phyloP scores from a whole-genome alignment of 2,888 invertebrate genomes.

The Oscheius onirici region DNA sequence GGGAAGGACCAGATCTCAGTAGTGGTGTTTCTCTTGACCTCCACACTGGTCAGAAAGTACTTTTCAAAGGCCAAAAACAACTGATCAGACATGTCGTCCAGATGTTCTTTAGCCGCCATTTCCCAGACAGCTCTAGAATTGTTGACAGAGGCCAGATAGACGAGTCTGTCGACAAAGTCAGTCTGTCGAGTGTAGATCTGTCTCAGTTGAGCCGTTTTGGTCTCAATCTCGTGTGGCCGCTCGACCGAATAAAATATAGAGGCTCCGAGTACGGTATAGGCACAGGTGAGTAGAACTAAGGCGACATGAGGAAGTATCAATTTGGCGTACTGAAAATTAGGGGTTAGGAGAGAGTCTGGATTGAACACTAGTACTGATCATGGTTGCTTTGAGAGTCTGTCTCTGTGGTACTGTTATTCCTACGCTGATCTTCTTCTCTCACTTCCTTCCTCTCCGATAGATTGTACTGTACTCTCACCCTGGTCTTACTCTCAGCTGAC shows the following conservation, averaged over 20 bases:
- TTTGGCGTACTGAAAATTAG: constrained; percentile 68
- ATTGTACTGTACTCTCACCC: no score
- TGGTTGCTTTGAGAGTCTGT: no score
- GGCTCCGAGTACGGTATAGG: constrained; percentile 69
- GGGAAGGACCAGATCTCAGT: constrained; percentile 71
- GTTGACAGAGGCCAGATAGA: constrained; percentile 47
- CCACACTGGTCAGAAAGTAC: constrained; percentile 66
- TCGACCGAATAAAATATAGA: constrained; percentile 70
- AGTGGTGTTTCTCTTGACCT: constrained; percentile 68
- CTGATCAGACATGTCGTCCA: constrained; percentile 70
- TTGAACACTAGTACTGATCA: no score
- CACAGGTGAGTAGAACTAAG: constrained; percentile 69
- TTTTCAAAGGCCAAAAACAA: constrained; percentile 71
- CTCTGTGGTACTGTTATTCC: no score
- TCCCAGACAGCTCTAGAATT: constrained; percentile 50
- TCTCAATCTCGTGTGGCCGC: constrained; percentile 66
- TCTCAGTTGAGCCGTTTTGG: constrained; percentile 59
- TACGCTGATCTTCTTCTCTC: no score
- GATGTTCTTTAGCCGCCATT: constrained; percentile 51
- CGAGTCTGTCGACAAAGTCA: constrained; percentile 62
- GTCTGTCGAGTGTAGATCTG: constrained; percentile 60
- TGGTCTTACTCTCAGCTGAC: no score
- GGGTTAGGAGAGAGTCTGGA: background rate
- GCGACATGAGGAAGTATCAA: constrained; percentile 71
- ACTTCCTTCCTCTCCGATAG: no score